These are phyloP conservation scores for Carollia perspicillata DNA, from an alignment of 2,113 vertebrate species.

Conservation along the genomic window DNA sequence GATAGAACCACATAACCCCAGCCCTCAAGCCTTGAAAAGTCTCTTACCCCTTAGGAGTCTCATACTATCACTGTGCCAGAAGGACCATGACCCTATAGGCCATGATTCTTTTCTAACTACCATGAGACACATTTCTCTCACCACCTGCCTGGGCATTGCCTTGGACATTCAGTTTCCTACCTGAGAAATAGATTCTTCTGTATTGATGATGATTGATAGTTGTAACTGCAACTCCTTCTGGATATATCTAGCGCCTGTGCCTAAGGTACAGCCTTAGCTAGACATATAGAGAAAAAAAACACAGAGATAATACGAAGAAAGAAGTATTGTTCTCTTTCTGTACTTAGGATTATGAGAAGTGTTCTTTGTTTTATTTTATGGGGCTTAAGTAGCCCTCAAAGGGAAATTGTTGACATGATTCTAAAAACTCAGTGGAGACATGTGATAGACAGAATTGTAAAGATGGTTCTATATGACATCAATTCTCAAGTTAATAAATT, in stretches of 20 bases:
- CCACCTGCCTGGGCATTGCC: background rate
- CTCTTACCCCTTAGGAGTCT: background rate
- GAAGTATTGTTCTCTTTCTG: background rate
- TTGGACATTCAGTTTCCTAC: background rate
- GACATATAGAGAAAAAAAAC: background rate
- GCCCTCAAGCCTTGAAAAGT: background rate
- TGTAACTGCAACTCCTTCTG: background rate
- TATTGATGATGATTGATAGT: background rate
- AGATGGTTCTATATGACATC: background rate
- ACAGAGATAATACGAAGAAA: background rate
- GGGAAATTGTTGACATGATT: slow-evolving; percentile 13
- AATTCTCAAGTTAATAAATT: background rate
- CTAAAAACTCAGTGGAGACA: background rate
- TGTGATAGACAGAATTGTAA: slow-evolving; percentile 2
- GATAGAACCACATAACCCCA: background rate
- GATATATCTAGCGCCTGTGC: background rate
- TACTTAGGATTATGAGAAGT: background rate
- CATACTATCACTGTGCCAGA: background rate
- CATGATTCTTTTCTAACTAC: background rate
- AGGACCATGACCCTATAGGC: background rate
- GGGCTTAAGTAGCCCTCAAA: background rate
- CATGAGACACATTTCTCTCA: background rate
- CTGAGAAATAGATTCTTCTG: background rate
- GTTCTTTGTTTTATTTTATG: slow-evolving; percentile 17
- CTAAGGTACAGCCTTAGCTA: background rate